phyloP scores from a whole-genome alignment of 2,113 vertebrate genomes.

The Cichladusa arquata region DNA sequence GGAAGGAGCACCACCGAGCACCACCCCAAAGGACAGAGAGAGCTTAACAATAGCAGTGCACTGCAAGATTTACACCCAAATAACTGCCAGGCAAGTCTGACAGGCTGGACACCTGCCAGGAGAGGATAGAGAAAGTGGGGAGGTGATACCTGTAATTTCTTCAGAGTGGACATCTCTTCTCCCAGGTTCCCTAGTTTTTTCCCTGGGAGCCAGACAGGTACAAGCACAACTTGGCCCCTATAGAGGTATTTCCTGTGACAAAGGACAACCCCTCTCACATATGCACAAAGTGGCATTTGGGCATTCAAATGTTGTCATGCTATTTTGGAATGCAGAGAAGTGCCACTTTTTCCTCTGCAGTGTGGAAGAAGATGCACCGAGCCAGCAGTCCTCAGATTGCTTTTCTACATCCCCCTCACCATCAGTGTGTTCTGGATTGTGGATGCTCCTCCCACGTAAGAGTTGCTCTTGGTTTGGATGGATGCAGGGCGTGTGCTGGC shows the following conservation, averaged over 20 bases:
- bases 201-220: background rate
- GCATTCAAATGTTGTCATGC: background rate
- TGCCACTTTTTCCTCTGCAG: background rate
- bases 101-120: background rate
- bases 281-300: background rate
- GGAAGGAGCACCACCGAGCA: background rate
- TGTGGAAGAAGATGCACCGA: background rate
- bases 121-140: background rate
- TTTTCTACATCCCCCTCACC: constrained; percentile 14
- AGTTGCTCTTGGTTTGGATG: background rate
- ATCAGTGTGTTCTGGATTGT: background rate
- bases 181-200: background rate
- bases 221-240: background rate
- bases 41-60: background rate
- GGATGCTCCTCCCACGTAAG: background rate
- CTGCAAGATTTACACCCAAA: background rate
- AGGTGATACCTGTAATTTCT: background rate
- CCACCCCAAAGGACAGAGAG: background rate
- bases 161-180: background rate
- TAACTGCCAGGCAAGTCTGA: background rate
- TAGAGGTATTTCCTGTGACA: background rate
- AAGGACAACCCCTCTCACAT: background rate
- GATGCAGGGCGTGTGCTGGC: background rate
- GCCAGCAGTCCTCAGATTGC: constrained; percentile 29
- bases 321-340: background rate